phyloP scores from a whole-genome alignment of 2,888 invertebrate genomes.

The Halictus ligatus region DNA sequence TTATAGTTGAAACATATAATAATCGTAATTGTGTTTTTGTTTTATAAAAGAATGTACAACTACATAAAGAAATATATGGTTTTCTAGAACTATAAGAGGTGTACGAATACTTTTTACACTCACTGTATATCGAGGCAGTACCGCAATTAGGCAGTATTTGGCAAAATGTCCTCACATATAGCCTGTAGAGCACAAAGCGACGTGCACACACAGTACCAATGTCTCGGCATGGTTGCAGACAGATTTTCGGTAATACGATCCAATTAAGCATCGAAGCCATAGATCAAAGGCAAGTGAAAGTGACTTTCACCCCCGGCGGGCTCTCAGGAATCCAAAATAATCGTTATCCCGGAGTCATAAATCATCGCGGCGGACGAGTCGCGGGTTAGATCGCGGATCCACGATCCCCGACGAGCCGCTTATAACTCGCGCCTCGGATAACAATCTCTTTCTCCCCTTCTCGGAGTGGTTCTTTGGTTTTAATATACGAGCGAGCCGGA shows the following conservation, averaged over 20 bases:
- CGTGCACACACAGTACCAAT: neutral
- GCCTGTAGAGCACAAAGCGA: too few species aligned
- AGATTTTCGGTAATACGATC: conserved; percentile 7
- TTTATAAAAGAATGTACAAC: too few species aligned
- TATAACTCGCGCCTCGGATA: conserved; percentile 60
- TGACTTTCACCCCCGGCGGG: conserved; percentile 39
- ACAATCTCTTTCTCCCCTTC: conserved; percentile 54
- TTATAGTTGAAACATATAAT: too few species aligned
- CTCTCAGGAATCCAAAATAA: conserved; percentile 20
- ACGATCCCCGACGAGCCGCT: conserved; percentile 35
- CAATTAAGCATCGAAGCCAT: neutral
- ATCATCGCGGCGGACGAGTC: conserved; percentile 37
- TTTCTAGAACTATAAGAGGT: too few species aligned
- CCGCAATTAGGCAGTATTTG: too few species aligned
- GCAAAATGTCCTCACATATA: too few species aligned
- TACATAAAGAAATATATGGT: too few species aligned
- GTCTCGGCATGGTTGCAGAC: neutral
- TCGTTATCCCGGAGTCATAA: conserved; percentile 29
- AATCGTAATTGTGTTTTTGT: too few species aligned
- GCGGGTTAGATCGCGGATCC: conserved; percentile 30
- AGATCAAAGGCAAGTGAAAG: conserved; percentile 24
- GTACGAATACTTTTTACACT: too few species aligned
- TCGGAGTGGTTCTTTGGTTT: conserved; percentile 46
- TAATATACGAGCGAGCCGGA: conserved; percentile 59
- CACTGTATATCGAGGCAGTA: too few species aligned